Evolutionary conservation across 2,113 vertebrate species (phyloP), one percentile per base, ranked within the genome.

Genomic region (Hippocampus mohnikei): DNA sequence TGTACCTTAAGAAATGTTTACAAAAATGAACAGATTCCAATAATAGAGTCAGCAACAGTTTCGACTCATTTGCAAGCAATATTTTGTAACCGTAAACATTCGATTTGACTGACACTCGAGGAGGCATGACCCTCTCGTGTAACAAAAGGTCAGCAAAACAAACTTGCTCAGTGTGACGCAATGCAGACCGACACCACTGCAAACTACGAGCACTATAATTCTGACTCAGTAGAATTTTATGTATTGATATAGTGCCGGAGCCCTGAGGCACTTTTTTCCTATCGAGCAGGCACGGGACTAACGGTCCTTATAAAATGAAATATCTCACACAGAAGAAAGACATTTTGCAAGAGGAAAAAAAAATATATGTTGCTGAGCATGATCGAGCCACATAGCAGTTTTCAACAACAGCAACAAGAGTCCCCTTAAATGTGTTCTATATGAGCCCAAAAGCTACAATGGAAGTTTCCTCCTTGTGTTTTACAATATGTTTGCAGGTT

Each of bases 341-440:
- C n/a, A 25, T 10, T 56, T 56, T 10, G 25, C 52, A 70, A 37
- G 5, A 5, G 33, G 33, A 7, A 37, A 37, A 37, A 72, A 72
- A 62, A 68, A 53, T 75, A 53, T 79, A 8, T 56, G 21, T 56
- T 56, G 8, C 27, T 58, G 55, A 56, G 10, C n/a, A 25, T 23
- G 66, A 50, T 62, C 46, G 63, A 60, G 58, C 62, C 61, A 64
- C 33, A 65, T 48, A 53, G 27, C 3, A 40, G 20, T 41, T 16
- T 25, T 65, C 25, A 46, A 23, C 62, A 23, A n/a, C 40, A 27
- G 13, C 33, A 25, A 25, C 3, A 46, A 25, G 41, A 8, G 7
- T 52, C 21, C 23, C 13, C 58, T 63, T 81, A 74, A 73, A 67
- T 71, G 64, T 42, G 33, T 60, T 44, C 42, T 23, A 73, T 56